phyloP scores from a whole-genome alignment of 2,888 invertebrate species.

The Drosophila putrida region DNA sequence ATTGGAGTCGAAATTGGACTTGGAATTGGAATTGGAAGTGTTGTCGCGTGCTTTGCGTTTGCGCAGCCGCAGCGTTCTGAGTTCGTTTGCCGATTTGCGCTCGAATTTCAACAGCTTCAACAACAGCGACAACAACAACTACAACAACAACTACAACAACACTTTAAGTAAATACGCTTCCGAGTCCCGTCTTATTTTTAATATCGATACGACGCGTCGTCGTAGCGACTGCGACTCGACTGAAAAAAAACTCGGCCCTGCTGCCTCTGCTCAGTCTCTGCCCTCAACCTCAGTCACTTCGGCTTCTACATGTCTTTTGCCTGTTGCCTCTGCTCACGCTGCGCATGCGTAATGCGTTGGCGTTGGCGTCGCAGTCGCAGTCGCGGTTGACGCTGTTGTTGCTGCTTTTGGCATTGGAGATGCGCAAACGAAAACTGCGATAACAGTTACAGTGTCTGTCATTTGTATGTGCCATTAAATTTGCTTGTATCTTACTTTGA shows the following conservation, averaged over 20 bases:
- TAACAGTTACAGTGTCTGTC: conserved; percentile 18
- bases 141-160: conserved; percentile 29
- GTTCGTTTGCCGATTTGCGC: conserved; percentile 68
- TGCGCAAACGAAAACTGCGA: conserved; percentile 42
- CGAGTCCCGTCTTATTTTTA: conserved; percentile 72
- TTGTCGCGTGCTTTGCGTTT: conserved; percentile 79
- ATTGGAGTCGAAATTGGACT: conserved; percentile 14
- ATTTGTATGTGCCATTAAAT: neutral
- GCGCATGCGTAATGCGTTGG: conserved; percentile 60
- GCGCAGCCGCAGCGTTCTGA: conserved; percentile 83
- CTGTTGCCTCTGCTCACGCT: conserved; percentile 28
- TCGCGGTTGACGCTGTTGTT: conserved; percentile 9
- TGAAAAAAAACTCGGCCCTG: neutral
- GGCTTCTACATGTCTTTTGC: conserved; percentile 13
- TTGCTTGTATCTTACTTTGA: neutral
- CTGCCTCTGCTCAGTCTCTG: neutral
- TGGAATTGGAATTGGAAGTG: conserved; percentile 30
- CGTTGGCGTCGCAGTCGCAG: conserved; percentile 18
- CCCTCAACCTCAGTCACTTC: conserved; percentile 4
- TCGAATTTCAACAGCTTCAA: conserved; percentile 74
- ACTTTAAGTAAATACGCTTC: conserved; percentile 64
- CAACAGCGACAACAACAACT: conserved; percentile 33
- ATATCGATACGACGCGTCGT: conserved; percentile 55
- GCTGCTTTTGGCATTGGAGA: conserved; percentile 47
- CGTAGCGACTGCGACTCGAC: conserved; percentile 42